phyloP scores from a whole-genome alignment of 23 tunicate genomes.

The Trididemnum miniatum region DNA sequence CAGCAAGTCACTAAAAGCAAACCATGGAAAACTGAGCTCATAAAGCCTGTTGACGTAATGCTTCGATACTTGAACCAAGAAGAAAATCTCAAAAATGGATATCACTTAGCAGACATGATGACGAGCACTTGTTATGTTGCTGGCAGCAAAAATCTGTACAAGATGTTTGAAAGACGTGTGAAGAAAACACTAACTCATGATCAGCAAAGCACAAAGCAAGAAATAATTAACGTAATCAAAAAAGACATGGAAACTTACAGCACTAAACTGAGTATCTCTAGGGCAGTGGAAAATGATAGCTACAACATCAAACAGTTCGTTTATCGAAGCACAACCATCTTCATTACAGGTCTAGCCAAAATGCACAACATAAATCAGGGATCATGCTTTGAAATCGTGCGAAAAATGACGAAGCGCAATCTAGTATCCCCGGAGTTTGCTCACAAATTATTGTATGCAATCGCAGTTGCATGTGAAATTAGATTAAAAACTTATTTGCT shows the following conservation, averaged over 20 bases:
- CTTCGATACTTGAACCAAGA: neutral
- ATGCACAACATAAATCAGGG: neutral
- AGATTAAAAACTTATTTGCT: constrained; percentile 19
- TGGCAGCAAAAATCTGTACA: neutral
- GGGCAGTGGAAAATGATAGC: neutral
- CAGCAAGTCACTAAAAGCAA: constrained; percentile 6
- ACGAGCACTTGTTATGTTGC: neutral
- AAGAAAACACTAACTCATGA: neutral
- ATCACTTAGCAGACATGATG: neutral
- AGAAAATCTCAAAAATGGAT: neutral
- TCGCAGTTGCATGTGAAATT: constrained; percentile 32
- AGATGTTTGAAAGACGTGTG: neutral
- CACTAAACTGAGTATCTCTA: neutral
- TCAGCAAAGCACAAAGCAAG: neutral
- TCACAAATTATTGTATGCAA: neutral
- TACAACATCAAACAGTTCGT: constrained; percentile 6
- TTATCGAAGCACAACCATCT: constrained; percentile 21
- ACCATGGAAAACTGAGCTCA: constrained; percentile 25
- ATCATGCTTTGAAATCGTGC: constrained; percentile 15
- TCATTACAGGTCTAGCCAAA: neutral
- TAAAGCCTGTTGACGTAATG: constrained; percentile 44
- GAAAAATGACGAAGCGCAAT: neutral
- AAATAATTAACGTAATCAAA: neutral
- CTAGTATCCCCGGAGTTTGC: neutral
- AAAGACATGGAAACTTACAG: neutral